Evolutionary conservation across 1,140 invertebrate genomes (phyloP), one percentile per base, ranked within the genome.

Genomic region (Zeugodacus cucurbitae): DNA sequence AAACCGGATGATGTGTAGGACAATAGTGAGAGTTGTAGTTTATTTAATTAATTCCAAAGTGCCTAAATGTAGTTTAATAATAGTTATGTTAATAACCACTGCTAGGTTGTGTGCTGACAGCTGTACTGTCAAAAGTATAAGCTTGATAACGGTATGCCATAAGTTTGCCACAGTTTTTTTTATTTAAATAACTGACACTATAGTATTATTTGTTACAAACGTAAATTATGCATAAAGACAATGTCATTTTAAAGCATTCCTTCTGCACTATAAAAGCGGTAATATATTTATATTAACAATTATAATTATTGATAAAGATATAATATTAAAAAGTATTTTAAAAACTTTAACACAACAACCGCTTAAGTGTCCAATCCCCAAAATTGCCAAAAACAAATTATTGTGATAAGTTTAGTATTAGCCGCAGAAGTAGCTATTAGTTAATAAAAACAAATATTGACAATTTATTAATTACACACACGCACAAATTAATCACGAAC

Each of bases 371-470:
- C 37, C 26, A 82, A n/a, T 82, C 37, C 74, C 74, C 20, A 14
- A 82, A 82, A 82, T 82, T 82, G 74, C 74, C 74, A 82, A 82
- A 82, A 82, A 82, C 8, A 29, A 41, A 11, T 26, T 48, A 82
- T 48, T 82, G 74, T 82, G 74, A 82, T 82, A 82, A 82, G 74
- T 82, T 82, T 48, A 82, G 74, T 82, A 48, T 82, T 82, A 82
- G 41, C 41, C 17, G 2, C 48, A 10, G 29, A 82, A 82, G 22
- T 37, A 41, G 37, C 29, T 74, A 74, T 82, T 48, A 48, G 22
- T 82, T 41, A 74, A 67, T 54, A 14, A 10, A 7, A 11, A 34
- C 64, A 10, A 70, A 11, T 34, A 70, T 32, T 67, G 29, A 37
- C 32, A 41, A 70, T 70, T 70, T 22, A n/a, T 41, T 20, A 32